Percentiles rank a stretch among this genome's conserved stretches.
phyloP scores from a whole-genome alignment of 2,888 invertebrate genomes.

The Melitaea athalia region DNA sequence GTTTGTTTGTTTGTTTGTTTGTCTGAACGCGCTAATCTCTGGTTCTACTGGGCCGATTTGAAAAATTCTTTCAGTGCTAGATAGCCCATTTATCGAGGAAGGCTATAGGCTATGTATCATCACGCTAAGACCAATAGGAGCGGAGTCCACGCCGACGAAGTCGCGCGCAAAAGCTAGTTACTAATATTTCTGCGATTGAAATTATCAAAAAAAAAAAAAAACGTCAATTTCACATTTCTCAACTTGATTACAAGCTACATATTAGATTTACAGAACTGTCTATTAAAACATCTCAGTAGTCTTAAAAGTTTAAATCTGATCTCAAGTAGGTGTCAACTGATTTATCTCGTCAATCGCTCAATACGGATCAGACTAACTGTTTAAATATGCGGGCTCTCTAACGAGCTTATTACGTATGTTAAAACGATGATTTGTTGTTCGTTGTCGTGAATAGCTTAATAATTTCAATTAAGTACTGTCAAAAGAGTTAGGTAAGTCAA shows the following conservation, averaged over 20 bases:
- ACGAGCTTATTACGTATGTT: conserved; percentile 22
- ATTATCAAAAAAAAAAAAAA: too few relatives aligned
- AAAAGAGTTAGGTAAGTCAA: background rate
- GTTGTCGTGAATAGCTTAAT: background rate
- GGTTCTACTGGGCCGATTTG: too few relatives aligned
- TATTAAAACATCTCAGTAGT: background rate
- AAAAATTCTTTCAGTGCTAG: too few relatives aligned
- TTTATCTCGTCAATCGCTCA: conserved; percentile 32
- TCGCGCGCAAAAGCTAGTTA: too few relatives aligned
- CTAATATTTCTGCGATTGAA: too few relatives aligned
- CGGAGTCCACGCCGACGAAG: too few relatives aligned
- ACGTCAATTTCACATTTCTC: background rate
- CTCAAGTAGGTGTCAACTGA: conserved; percentile 30
- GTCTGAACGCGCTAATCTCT: too few relatives aligned
- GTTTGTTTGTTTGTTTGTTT: too few relatives aligned
- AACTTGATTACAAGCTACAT: background rate
- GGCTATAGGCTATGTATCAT: too few relatives aligned
- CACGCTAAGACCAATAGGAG: too few relatives aligned
- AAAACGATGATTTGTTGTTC: conserved; percentile 16
- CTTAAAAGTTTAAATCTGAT: conserved; percentile 30
- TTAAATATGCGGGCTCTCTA: conserved; percentile 39
- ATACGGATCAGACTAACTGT: conserved; percentile 33
- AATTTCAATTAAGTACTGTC: background rate
- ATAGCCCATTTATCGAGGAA: too few relatives aligned
- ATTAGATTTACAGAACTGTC: background rate